phyloP scores from a whole-genome alignment of 2,888 invertebrate species.

The Helleia helle region DNA sequence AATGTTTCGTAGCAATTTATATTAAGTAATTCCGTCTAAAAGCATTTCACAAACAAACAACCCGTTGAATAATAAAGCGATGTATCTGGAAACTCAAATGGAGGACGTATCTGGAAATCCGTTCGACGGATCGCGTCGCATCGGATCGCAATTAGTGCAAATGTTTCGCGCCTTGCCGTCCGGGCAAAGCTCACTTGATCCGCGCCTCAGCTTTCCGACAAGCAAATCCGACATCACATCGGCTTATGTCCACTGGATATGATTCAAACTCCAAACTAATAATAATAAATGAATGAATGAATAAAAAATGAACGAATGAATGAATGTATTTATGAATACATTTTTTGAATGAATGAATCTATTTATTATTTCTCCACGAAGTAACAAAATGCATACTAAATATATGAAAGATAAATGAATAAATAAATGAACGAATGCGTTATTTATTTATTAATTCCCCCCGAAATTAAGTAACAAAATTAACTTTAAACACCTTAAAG shows the following conservation, averaged over 20 bases:
- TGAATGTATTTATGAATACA: no score
- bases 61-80: conserved; percentile 21
- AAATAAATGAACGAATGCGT: no score
- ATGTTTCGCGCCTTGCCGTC: conserved; percentile 42
- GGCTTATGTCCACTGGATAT: conserved; percentile 16
- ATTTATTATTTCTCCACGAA: no score
- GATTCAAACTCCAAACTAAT: no score
- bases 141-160: conserved; percentile 66
- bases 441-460: no score
- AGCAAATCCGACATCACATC: conserved; percentile 44
- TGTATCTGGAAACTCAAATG: conserved; percentile 20
- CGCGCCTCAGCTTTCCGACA: conserved; percentile 58
- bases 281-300: no score
- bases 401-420: no score
- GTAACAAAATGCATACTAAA: no score
- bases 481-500: no score
- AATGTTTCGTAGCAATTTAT: neutral
- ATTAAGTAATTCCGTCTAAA: neutral
- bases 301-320: no score
- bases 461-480: no score
- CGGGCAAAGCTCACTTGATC: conserved; percentile 57
- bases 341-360: no score
- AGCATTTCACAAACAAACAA: neutral
- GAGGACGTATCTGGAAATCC: conserved; percentile 25
- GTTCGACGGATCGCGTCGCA: conserved; percentile 33